These are phyloP conservation scores for Aleiodes sp. DNA, from an alignment of 1,140 invertebrate species.

Conservation along the genomic window DNA sequence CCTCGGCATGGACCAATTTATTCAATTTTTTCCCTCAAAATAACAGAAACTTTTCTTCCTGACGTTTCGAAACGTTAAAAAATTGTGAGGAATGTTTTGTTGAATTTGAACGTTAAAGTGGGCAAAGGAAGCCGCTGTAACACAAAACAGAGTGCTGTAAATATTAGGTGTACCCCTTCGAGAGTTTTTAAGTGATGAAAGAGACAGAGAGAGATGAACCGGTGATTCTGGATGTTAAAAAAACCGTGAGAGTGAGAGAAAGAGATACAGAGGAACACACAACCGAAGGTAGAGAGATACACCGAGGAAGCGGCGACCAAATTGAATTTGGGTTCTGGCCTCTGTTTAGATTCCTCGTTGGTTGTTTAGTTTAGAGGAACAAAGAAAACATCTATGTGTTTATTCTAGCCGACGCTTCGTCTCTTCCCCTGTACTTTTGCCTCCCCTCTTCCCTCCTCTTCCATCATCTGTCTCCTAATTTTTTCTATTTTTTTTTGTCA, in stretches of 20 bases:
- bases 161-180: constrained; percentile 43
- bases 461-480: constrained; percentile 22
- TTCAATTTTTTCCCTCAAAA: too few species aligned
- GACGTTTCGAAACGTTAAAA: too few species aligned
- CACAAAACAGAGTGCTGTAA: constrained; percentile 45
- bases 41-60: too few species aligned
- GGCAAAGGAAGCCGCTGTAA: neutral
- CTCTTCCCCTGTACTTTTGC: constrained; percentile 29
- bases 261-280: constrained; percentile 51
- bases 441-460: constrained; percentile 33
- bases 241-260: constrained; percentile 32
- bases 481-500: constrained; percentile 29
- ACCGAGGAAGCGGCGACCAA: constrained; percentile 60
- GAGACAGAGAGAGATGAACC: constrained; percentile 26
- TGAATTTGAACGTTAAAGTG: neutral
- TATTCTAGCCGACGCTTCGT: constrained; percentile 69
- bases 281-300: constrained; percentile 55
- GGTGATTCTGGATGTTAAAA: neutral
- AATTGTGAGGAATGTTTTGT: neutral
- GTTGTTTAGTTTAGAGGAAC: constrained; percentile 72
- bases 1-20: too few species aligned
- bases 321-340: constrained; percentile 70
- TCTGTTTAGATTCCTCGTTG: constrained; percentile 71
- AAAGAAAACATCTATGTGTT: constrained; percentile 73
- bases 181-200: neutral